phyloP scores from a whole-genome alignment of 2,797 vertebrate species.

The Denticeps clupeoides region DNA sequence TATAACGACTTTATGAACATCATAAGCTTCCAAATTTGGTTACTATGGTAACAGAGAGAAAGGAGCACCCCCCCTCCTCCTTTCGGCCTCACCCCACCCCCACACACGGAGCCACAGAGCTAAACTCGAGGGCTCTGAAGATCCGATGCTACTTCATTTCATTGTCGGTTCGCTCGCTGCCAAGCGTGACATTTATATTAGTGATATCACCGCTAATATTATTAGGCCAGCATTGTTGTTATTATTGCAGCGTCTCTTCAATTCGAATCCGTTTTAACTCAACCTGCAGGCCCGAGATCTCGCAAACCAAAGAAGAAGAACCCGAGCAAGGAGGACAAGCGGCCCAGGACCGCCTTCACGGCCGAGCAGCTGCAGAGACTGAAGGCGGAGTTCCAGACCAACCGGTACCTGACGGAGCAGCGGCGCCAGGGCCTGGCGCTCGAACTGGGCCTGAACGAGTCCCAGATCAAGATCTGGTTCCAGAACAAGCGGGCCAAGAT shows the following conservation, averaged over 20 bases:
- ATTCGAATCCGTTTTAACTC: too few species aligned
- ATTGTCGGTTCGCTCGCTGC: too few species aligned
- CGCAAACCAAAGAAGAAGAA: constrained; percentile 86
- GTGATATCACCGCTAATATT: too few species aligned
- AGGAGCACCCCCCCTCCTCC: constrained; percentile 39
- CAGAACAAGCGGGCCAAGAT: constrained; percentile 90
- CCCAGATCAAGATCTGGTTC: constrained; percentile 92
- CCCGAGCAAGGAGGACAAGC: constrained; percentile 74
- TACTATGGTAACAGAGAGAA: constrained; percentile 45
- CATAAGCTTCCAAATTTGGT: constrained; percentile 30
- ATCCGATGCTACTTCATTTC: not conserved
- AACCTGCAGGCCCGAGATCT: constrained; percentile 72
- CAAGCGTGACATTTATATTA: too few species aligned
- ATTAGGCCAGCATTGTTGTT: too few species aligned
- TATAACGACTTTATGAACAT: constrained; percentile 30
- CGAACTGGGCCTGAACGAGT: constrained; percentile 81
- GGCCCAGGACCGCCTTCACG: constrained; percentile 81
- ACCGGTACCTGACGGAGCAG: constrained; percentile 82
- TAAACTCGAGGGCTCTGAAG: constrained; percentile 1
- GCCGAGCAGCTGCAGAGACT: constrained; percentile 76
- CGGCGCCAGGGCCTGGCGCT: constrained; percentile 71
- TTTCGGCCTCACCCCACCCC: constrained; percentile 35
- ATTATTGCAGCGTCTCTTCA: too few species aligned
- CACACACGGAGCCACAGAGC: constrained; percentile 19
- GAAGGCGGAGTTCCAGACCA: constrained; percentile 77